phyloP scores from a whole-genome alignment of 1,140 invertebrate genomes.

The Thaumetopoea pityocampa region DNA sequence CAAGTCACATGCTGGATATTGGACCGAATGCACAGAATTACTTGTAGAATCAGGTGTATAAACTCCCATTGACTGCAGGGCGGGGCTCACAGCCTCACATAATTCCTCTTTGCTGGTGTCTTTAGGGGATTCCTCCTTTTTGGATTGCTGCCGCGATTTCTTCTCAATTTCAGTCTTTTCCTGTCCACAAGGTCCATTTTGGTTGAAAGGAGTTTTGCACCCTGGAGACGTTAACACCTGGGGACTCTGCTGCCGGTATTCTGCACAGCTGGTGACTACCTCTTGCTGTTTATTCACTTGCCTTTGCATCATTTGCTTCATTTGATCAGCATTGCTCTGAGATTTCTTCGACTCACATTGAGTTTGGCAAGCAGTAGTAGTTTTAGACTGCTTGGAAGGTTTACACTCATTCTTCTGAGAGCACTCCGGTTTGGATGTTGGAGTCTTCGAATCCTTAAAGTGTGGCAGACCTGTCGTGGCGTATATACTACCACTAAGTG shows the following conservation, averaged over 20 bases:
- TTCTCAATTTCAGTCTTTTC: slow-evolving; percentile 75
- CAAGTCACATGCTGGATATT: slow-evolving; percentile 87
- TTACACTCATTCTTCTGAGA: slow-evolving; percentile 69
- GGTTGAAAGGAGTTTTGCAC: slow-evolving; percentile 55
- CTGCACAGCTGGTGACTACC: slow-evolving; percentile 49
- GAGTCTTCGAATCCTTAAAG: slow-evolving; percentile 64
- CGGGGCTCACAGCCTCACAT: slow-evolving; percentile 76
- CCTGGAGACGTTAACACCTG: slow-evolving; percentile 57
- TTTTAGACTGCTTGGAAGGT: slow-evolving; percentile 66
- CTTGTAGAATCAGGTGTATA: slow-evolving; percentile 90
- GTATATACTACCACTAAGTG: slow-evolving; percentile 61
- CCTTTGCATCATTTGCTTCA: slow-evolving; percentile 71
- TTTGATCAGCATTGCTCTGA: slow-evolving; percentile 51
- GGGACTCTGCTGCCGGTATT: slow-evolving; percentile 58
- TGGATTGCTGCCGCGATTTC: slow-evolving; percentile 74
- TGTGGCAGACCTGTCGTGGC: slow-evolving; percentile 58
- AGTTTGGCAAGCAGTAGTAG: slow-evolving; percentile 67
- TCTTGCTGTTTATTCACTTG: slow-evolving; percentile 54
- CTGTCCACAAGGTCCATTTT: slow-evolving; percentile 52
- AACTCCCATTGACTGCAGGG: slow-evolving; percentile 86
- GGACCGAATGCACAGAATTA: slow-evolving; percentile 88
- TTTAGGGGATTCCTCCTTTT: slow-evolving; percentile 73
- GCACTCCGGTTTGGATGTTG: slow-evolving; percentile 58
- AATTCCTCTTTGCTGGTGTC: slow-evolving; percentile 69
- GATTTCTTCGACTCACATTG: slow-evolving; percentile 66